These are phyloP conservation scores for Mythimna albipuncta DNA, from an alignment of 2,888 invertebrate genomes.

Conservation along the genomic window DNA sequence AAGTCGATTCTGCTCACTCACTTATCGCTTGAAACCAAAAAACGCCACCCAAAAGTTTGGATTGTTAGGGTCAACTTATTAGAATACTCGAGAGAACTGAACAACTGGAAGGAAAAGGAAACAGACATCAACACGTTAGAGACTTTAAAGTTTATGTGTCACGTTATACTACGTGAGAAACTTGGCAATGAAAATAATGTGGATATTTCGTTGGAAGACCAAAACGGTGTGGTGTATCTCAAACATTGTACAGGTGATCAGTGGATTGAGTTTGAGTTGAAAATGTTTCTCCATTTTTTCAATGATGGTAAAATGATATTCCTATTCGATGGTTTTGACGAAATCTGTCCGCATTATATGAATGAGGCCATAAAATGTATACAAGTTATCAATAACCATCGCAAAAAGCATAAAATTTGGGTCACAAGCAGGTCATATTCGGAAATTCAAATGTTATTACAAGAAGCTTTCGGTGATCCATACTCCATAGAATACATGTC, in stretches of 20 bases:
- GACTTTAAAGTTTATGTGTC: slow-evolving; percentile 3
- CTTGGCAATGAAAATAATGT: not conserved
- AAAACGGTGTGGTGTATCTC: slow-evolving; percentile 11
- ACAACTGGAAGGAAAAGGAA: slow-evolving; percentile 22
- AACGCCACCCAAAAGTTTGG: slow-evolving; percentile 43
- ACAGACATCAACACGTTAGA: slow-evolving; percentile 9
- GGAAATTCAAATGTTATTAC: slow-evolving; percentile 33
- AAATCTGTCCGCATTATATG: no score
- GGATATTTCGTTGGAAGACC: slow-evolving; percentile 1
- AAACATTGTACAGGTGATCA: slow-evolving; percentile 17
- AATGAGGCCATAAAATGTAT: not conserved
- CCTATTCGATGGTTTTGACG: no score
- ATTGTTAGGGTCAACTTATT: slow-evolving; percentile 50
- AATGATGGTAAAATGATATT: no score
- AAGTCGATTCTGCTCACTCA: slow-evolving; percentile 46
- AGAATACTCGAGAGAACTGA: slow-evolving; percentile 32
- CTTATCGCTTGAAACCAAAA: slow-evolving; percentile 36
- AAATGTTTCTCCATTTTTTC: no score
- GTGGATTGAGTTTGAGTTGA: slow-evolving; percentile 5
- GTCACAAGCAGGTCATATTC: slow-evolving; percentile 55
- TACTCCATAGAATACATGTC: slow-evolving; percentile 35
- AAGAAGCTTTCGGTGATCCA: slow-evolving; percentile 35
- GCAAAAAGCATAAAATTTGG: slow-evolving; percentile 39
- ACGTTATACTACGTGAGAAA: slow-evolving; percentile 4
- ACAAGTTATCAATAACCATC: not conserved